Base-by-base conservation (phyloP, 1,140 invertebrate genomes). In the Achatina immaculata region DNA sequence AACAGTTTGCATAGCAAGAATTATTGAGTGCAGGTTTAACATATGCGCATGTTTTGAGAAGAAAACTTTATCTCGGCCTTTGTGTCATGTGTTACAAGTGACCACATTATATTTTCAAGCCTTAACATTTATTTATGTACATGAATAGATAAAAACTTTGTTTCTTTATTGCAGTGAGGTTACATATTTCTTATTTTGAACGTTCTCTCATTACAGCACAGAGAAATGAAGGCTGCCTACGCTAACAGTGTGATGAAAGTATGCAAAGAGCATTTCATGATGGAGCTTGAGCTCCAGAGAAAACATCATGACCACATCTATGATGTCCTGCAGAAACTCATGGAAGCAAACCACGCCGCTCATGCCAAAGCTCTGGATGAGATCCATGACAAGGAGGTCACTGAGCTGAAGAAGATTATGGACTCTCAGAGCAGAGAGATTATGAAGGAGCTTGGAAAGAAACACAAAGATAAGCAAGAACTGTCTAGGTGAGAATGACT, bases 381-480 rank as follows among this genome's bases (percentile, higher is more conserved):
- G 78, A 85, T 91, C 28, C 90, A 92, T 84, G 90, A 91, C 80
- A 87, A 86, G 69, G 92, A 92, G 76, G 91, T 92, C 7, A 94
- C 94, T 48, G 96, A 96, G 83, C 94, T 97, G 21, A 96, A 96
- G 93, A 94, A 95, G 86, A 94, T 94, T 87, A 91, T 98, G 82
- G 95, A 97, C 82, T 94, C 94, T 34, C 94, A 94, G 81, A 94
- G 95, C 78, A 94, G 96, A 83, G 95, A 96, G 74, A 96, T 98
- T 89, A 95, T 97, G 58, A 97, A 97, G 90, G 93, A 93, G 43
- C 91, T 96, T 71, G 93, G 94, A 24, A 95, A 95, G 85, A 94
- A 94, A 81, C 95, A 96, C 87, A 94, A 94, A 85, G 97, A 98
- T 88, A 95, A 97, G 88, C 96, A 97, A 85, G 97, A 98, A 90